Evolutionary conservation across 2,797 vertebrate species (phyloP).

Genomic region (Lepidocolaptes lacrymiger): DNA sequence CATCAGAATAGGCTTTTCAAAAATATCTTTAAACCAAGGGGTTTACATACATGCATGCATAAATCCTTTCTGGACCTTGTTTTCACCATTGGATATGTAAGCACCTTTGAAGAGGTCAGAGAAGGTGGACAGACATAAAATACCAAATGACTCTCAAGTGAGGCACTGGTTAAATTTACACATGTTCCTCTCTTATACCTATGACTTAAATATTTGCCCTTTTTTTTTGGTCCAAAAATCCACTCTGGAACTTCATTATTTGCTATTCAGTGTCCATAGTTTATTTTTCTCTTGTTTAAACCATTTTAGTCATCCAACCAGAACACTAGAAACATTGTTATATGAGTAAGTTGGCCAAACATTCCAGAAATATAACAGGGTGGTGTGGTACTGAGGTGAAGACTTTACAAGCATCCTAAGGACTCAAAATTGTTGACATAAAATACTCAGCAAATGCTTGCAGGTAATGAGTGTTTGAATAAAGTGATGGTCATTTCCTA

Average conservation of each 20-base stretch:
- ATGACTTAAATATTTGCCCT: background rate
- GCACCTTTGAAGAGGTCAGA: background rate
- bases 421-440: background rate
- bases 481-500: background rate
- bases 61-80: background rate
- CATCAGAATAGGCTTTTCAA: background rate
- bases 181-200: background rate
- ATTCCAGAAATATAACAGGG: background rate
- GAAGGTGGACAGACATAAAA: background rate
- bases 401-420: background rate
- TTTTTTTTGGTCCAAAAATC: background rate
- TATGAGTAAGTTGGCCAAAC: background rate
- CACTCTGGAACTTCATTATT: background rate
- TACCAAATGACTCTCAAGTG: background rate
- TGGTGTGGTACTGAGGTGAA: background rate
- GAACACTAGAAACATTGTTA: background rate
- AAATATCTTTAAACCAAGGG: background rate
- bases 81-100: background rate
- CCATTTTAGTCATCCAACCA: background rate
- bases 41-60: background rate
- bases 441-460: slow-evolving; percentile 30
- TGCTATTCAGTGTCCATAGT: background rate
- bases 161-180: background rate
- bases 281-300: background rate
- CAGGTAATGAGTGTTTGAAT: slow-evolving; percentile 40